Conservation (phyloP, 2,797 vertebrate species). For the Darevskia mixta region DNA sequence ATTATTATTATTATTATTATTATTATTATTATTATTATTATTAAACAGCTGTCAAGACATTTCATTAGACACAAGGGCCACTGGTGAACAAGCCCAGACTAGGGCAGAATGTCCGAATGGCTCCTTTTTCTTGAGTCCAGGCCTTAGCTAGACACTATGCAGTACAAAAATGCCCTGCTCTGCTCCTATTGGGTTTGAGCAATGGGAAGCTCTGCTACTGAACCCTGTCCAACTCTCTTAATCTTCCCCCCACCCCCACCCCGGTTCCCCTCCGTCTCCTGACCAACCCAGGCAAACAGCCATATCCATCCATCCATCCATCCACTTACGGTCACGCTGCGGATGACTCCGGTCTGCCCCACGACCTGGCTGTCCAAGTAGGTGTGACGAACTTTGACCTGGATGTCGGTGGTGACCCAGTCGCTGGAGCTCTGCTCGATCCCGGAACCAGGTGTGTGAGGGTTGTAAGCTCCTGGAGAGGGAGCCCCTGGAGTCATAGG, state of each 20-base stretch:
- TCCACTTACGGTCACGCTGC: constrained; percentile 87
- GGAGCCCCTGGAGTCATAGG: constrained; percentile 96
- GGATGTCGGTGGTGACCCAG: constrained; percentile 96
- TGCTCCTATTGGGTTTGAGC: not conserved
- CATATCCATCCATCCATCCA: not conserved
- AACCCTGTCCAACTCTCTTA: not conserved
- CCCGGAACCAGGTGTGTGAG: constrained; percentile 93
- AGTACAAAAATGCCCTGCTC: not conserved
- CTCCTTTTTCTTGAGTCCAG: not conserved
- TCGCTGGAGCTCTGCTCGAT: constrained; percentile 93
- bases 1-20: too few relatives aligned
- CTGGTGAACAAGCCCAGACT: too few relatives aligned
- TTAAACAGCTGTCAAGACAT: not conserved
- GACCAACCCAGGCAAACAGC: not conserved
- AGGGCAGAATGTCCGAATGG: not conserved
- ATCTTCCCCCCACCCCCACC: not conserved
- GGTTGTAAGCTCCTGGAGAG: constrained; percentile 94
- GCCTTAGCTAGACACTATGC: not conserved
- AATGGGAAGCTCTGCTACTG: not conserved
- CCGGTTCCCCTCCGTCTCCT: not conserved
- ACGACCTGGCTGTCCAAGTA: constrained; percentile 89
- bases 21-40: too few relatives aligned
- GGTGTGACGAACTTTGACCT: constrained; percentile 92
- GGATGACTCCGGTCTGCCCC: constrained; percentile 89
- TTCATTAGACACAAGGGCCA: not conserved